Evolutionary conservation across 2,797 vertebrate species (phyloP).

Genomic region (Oreochromis grahami): DNA sequence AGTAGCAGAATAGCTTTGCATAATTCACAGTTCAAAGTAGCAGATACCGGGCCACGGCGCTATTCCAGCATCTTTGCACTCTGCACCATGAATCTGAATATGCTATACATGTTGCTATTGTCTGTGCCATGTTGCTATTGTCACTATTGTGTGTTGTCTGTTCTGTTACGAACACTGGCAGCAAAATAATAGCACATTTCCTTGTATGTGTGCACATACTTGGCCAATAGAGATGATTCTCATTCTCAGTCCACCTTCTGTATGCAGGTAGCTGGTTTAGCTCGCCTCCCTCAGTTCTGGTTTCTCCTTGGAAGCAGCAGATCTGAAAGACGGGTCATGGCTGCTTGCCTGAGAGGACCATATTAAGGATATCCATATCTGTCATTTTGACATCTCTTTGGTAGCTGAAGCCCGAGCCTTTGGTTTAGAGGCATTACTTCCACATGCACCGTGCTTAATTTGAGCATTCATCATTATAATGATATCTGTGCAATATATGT

Average conservation of each 20-base stretch:
- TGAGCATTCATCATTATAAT: not conserved
- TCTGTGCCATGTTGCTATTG: not conserved
- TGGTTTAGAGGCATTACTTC: not conserved
- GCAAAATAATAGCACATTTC: not conserved
- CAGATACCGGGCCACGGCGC: not conserved
- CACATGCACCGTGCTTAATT: not conserved
- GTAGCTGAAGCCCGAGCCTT: not conserved
- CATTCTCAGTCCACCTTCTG: not conserved
- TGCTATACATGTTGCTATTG: not conserved
- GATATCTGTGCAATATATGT: not conserved
- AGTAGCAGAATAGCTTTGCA: not conserved
- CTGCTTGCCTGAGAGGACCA: not conserved
- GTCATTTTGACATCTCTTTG: not conserved
- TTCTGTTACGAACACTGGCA: not conserved
- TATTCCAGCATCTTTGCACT: not conserved
- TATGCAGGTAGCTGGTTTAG: not conserved
- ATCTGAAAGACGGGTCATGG: not conserved
- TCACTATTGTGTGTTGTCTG: not conserved
- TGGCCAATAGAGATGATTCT: not conserved
- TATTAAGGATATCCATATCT: not conserved
- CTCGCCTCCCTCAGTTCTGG: not conserved
- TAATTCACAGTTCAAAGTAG: not conserved
- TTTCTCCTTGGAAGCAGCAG: not conserved
- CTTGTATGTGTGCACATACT: not conserved
- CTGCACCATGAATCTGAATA: not conserved